phyloP scores from a whole-genome alignment of 2,113 vertebrate genomes.

The Calypte anna region DNA sequence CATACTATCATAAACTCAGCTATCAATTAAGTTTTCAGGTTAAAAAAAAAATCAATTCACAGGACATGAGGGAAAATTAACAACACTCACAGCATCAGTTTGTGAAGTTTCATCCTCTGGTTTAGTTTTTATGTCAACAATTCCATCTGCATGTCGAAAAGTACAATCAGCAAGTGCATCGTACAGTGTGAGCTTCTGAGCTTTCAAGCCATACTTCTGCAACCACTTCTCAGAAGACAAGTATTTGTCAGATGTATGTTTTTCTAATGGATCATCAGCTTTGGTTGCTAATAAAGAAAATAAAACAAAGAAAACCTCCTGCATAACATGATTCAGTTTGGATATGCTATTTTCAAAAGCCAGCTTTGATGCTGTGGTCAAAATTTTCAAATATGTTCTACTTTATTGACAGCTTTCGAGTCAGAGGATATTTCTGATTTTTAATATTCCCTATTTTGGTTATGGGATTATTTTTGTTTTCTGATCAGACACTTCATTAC shows the following conservation, averaged over 20 bases:
- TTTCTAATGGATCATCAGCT: background rate
- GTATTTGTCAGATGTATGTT: slow-evolving; percentile 54
- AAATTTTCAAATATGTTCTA: background rate
- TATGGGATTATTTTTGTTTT: background rate
- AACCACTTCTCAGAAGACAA: slow-evolving; percentile 81
- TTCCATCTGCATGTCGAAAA: slow-evolving; percentile 79
- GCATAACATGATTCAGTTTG: background rate
- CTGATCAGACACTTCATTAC: background rate
- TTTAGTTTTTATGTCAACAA: slow-evolving; percentile 80
- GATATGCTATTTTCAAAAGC: background rate
- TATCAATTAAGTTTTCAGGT: background rate
- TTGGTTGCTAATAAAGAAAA: slow-evolving; percentile 5
- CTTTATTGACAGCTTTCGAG: background rate
- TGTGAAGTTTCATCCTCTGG: slow-evolving; percentile 73
- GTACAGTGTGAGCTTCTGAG: slow-evolving; percentile 75
- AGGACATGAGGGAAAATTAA: background rate
- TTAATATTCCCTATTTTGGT: background rate
- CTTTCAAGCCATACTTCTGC: slow-evolving; percentile 78
- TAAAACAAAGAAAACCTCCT: background rate
- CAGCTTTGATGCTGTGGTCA: background rate
- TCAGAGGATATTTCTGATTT: background rate
- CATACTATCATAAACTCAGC: background rate
- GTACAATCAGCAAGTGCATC: slow-evolving; percentile 78
- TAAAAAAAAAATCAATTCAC: background rate
- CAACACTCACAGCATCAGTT: slow-evolving; percentile 79